phyloP scores from a whole-genome alignment of 2,888 invertebrate species.

The Buathra laborator region DNA sequence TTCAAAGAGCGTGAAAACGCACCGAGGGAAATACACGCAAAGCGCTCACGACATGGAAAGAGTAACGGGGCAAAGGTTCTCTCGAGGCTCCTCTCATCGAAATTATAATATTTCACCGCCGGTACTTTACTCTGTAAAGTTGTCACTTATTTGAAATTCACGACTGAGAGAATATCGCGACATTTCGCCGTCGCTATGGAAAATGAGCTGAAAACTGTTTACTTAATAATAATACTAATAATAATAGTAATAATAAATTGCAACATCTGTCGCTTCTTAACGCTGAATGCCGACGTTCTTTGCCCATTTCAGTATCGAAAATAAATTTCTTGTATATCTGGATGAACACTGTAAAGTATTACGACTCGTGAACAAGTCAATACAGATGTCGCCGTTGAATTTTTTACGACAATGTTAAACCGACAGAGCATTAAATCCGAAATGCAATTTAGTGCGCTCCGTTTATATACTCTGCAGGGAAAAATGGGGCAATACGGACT shows the following conservation, averaged over 20 bases:
- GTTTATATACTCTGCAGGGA: too few species aligned
- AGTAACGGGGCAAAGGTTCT: constrained; percentile 2
- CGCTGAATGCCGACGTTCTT: too few species aligned
- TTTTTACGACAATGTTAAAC: too few species aligned
- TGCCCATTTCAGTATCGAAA: not conserved
- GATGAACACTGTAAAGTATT: too few species aligned
- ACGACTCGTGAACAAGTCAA: too few species aligned
- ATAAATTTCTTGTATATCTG: not conserved
- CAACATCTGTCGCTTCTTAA: too few species aligned
- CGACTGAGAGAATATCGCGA: constrained; percentile 40
- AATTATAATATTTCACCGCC: constrained; percentile 53
- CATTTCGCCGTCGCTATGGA: not conserved
- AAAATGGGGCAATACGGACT: too few species aligned
- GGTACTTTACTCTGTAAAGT: constrained; percentile 36
- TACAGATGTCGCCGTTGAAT: too few species aligned
- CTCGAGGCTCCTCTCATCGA: constrained; percentile 23
- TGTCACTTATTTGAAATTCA: constrained; percentile 63
- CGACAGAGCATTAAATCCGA: too few species aligned
- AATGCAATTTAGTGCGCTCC: too few species aligned
- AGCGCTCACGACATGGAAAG: constrained; percentile 7
- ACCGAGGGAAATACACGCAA: constrained; percentile 27
- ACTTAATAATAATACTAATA: not conserved
- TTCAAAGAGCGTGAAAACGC: constrained; percentile 40
- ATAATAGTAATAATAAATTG: too few species aligned
- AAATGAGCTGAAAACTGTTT: not conserved